Conservation (phyloP, 2,888 invertebrate genomes). For the Drosophila neutralis region DNA sequence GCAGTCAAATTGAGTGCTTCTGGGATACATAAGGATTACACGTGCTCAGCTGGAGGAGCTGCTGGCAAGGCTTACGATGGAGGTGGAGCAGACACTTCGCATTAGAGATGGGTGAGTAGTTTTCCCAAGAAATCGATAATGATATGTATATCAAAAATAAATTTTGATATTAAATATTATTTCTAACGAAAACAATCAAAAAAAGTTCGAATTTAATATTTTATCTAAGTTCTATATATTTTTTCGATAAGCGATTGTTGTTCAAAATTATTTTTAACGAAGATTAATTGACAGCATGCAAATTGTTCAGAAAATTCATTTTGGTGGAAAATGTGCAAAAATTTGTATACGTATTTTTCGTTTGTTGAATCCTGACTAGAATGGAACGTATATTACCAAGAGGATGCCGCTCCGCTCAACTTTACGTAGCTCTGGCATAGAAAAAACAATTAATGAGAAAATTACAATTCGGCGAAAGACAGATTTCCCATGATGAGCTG, state of each 20-base stretch:
- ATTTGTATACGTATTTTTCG: not conserved
- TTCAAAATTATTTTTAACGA: not conserved
- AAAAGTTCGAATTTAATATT: not conserved
- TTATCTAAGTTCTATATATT: not conserved
- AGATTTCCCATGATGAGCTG: not conserved
- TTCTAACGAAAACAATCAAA: not conserved
- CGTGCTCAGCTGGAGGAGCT: not conserved
- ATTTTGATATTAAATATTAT: not conserved
- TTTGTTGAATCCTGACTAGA: not conserved
- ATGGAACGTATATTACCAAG: not conserved
- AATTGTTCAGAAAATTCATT: not conserved
- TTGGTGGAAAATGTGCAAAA: not conserved
- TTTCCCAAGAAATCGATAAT: not conserved
- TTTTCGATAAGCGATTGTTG: not conserved
- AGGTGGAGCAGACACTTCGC: not conserved
- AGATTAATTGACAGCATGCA: not conserved
- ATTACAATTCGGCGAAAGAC: not conserved
- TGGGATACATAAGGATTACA: conserved; percentile 11
- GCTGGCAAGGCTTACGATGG: not conserved
- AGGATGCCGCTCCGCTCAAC: not conserved
- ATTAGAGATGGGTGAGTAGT: not conserved
- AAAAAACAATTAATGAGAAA: not conserved
- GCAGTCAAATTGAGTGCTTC: conserved; percentile 15
- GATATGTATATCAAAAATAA: not conserved
- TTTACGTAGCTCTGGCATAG: not conserved